Base-by-base conservation (phyloP, 64 coral and sea anemone genomes). In the Acropora yongei region DNA sequence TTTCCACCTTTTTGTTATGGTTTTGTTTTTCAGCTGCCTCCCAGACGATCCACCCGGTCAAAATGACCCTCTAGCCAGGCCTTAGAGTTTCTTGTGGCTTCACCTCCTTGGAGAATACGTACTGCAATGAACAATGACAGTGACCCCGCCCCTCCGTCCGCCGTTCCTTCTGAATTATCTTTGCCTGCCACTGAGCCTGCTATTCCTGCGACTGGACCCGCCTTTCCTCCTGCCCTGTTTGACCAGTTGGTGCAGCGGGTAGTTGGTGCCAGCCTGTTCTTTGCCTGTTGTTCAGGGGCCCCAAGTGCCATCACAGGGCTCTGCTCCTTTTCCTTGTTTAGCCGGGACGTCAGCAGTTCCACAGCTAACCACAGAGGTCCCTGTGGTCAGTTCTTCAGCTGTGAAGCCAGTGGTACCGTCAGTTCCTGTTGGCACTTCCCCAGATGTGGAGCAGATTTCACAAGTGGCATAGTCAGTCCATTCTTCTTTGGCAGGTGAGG, bases 11-110 rank as follows among this genome's bases (percentile, higher is more conserved):
- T 55, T 55, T 55, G 4, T 55, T 55, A 5, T 55, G 58, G 58
- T 63, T 63, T 12, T 63, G 82, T 42, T 42, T 69, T 61, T 61
- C 58, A 41, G 82, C 69, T 86, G 47, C 41, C 8, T 40, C 58
- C 12, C 58, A 8, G 58, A 63, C 11, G 58, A 63, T 63, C 58
- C 8, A 63, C 58, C 14, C 58, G 20, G 57, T 68, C 57, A 4
- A 86, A 86, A 19, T 43, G 61, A 41, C 50, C 82, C 2, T 86
- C 58, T 47, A 68, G 57, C 57, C 57, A 44, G 42, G 55, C n/a
- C 41, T 68, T 68, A 9, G 82, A 86, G 61, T 30, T 41, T 63
- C 30, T 67, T 41, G 41, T 68, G 82, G 82, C 19, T 5, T n/a
- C 39, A 68, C 82, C 82, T 44, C 74, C 74, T 43, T 17, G 40